Evolutionary conservation across 2,797 vertebrate species (phyloP), one percentile per base, ranked within the genome.

Genomic region (Ambastaia sidthimunki): DNA sequence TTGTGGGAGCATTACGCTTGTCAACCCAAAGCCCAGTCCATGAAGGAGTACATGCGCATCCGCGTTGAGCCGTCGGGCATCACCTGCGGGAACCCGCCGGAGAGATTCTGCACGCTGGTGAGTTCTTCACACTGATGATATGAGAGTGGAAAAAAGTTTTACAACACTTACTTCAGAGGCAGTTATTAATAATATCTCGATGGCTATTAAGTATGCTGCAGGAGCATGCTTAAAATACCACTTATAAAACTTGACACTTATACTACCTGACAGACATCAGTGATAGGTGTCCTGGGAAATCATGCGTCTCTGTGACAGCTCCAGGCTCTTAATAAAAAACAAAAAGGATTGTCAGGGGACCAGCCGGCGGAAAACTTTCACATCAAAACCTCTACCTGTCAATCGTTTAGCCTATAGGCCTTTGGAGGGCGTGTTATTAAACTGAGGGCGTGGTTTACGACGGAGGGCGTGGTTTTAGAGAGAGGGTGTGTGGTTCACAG

Each of bases 21-120:
- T 86, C 98, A 99, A 88, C 97, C 98, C 79, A 97, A 95, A 90
- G 69, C 93, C 59, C 91, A 92, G 88, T 80, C 93, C 83, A 95
- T 99, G 95, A 98, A 97, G 91, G 95, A 97, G 91, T 93, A 94
- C 9, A 95, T 96, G 91, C 95, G 93, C 0, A 96, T 99, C 81
- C 95, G 93, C 78, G 97, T 99, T 88, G 97, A 99, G 13, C 98
- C 98, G 0, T 89, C 94, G 0, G 97, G 96, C 78, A 96, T 99
- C 90, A 99, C 97, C 0, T 99, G 98, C 0, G 98, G 98, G 54
- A 95, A 97, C 84, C 98, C 98, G 0, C 96, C 97, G 0, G 97
- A 99, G 92, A 95, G 95, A 80, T 98, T 98, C 94, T 99, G 98
- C 92, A 98, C 97, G n/a, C 95, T 99, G 54, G 98, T 99, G 91